Base-by-base conservation (phyloP, 2,797 vertebrate genomes). In the Falco rusticolus region DNA sequence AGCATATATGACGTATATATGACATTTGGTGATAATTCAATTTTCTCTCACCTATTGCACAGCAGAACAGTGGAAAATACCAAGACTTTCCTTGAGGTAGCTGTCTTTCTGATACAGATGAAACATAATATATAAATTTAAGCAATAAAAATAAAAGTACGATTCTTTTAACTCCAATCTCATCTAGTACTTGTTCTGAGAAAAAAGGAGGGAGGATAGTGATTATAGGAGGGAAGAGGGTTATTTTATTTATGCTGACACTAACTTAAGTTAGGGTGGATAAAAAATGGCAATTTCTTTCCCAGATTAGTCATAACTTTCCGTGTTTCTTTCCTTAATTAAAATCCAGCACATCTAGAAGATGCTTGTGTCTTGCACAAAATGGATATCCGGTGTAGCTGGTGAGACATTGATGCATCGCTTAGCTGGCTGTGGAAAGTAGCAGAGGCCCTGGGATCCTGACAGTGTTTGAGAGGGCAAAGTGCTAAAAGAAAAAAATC, bases 401-500 rank as follows among this genome's bases (percentile, higher is more conserved):
- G 61, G 47, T 0, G 25, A 92, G 83, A 81, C 60, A 80, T 92
- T 59, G 65, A 31, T 69, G 78, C 61, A 84, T 80, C 34, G 48
- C 76, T 81, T 92, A 84, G 57, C 72, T 94, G 87, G 54, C 76
- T 88, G 77, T 85, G 87, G 92, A 91, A 72, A 57, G 63, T 76
- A 89, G 39, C 81, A 93, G 76, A 89, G 51, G 51, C 43, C 80
- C 43, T 65, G 60, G 56, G 29, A 33, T 51, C 47, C 53, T 75
- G 71, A 95, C 31, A 43, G 74, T 66, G 29, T 87, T 97, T 94
- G 59, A 89, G 93, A 95, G 84, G 87, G 74, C 76, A 92, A 93
- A 93, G 61, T 80, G 74, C 63, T 93, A 86, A 68, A 83, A 88
- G 64, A 93, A 96, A 93, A 96, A 94, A 92, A 59, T 77, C 85